phyloP scores from a whole-genome alignment of 2,797 vertebrate genomes.

The Podarcis siculus region DNA sequence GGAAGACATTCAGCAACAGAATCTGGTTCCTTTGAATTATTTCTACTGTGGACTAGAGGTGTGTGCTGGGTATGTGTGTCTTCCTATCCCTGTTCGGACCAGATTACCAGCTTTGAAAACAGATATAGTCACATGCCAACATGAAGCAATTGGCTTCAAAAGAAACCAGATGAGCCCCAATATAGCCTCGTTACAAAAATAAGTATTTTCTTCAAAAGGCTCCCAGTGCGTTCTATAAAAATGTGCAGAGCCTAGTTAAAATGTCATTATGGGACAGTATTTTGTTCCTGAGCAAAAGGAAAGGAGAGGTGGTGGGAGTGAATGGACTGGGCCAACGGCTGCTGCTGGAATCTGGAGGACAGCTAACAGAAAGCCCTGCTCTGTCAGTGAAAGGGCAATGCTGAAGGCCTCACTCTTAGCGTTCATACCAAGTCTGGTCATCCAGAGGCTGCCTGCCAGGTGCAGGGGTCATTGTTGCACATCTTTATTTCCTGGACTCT shows the following conservation, averaged over 20 bases:
- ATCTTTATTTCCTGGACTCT: not conserved
- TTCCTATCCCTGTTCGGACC: not conserved
- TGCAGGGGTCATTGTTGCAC: not conserved
- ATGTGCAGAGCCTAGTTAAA: not conserved
- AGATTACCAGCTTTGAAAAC: slow-evolving; percentile 3
- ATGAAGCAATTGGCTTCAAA: not conserved
- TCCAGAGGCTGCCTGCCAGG: not conserved
- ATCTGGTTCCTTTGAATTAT: not conserved
- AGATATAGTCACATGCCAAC: not conserved
- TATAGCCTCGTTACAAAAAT: not conserved
- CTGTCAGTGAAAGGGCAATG: not conserved
- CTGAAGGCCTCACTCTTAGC: not conserved
- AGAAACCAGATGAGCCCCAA: not conserved
- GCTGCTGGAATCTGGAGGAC: not conserved
- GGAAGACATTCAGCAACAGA: not conserved
- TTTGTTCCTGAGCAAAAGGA: not conserved
- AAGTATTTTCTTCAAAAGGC: not conserved
- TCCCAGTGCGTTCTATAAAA: not conserved
- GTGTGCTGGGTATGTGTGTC: not conserved
- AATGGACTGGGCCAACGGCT: not conserved
- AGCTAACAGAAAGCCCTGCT: not conserved
- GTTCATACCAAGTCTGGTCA: not conserved
- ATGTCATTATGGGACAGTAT: not conserved
- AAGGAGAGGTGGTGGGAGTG: not conserved
- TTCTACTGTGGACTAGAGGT: not conserved